These are phyloP conservation scores for Myanophis thanlyinensis DNA, from an alignment of 2,113 vertebrate species.

Conservation along the genomic window DNA sequence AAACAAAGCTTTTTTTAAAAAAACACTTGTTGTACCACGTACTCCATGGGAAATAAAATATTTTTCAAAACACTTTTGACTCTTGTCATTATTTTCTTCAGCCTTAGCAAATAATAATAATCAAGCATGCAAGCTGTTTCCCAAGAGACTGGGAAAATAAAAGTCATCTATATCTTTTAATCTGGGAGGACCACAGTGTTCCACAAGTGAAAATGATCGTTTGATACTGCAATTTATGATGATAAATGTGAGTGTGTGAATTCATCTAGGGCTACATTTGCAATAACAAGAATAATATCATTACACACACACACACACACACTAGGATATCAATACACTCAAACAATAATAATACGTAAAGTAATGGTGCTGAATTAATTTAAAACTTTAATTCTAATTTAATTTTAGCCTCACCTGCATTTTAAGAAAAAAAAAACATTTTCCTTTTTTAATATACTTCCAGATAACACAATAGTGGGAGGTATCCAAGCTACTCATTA, in stretches of 20 bases:
- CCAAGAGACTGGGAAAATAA: not conserved
- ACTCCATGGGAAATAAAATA: not conserved
- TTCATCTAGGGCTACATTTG: not conserved
- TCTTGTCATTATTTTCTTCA: not conserved
- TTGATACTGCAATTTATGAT: not conserved
- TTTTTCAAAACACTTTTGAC: not conserved
- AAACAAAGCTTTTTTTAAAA: not conserved
- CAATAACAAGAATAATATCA: not conserved
- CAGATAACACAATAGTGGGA: constrained; percentile 60
- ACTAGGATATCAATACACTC: constrained; percentile 20
- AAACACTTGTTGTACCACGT: not conserved
- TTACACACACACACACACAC: not conserved
- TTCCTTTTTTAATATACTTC: constrained; percentile 46
- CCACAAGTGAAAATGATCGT: not conserved
- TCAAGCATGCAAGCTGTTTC: not conserved
- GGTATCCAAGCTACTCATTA: constrained; percentile 53
- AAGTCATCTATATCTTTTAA: not conserved
- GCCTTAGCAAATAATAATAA: not conserved
- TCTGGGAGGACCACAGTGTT: not conserved
- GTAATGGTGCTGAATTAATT: constrained; percentile 33
- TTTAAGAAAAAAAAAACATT: constrained; percentile 29
- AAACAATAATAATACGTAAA: not conserved
- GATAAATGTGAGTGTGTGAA: not conserved
- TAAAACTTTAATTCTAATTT: constrained; percentile 23
- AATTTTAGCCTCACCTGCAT: constrained; percentile 32